phyloP scores from a whole-genome alignment of 2,888 invertebrate genomes.

The Epinotia bilunana region DNA sequence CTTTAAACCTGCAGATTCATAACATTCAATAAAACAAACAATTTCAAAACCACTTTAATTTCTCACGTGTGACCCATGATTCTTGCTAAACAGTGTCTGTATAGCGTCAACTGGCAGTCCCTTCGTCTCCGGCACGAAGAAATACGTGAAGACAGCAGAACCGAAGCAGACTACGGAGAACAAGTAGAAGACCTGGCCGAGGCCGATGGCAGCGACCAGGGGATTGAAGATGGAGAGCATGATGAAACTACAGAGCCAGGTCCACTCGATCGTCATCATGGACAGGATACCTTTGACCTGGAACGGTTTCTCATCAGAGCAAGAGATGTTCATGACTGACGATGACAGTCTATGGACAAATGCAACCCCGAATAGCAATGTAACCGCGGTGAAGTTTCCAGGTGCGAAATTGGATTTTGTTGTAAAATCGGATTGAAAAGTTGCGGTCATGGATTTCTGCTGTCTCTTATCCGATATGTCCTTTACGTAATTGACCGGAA shows the following conservation, averaged over 20 bases:
- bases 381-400: too few species aligned
- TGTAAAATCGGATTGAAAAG: too few species aligned
- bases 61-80: not conserved
- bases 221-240: slow-evolving; percentile 48
- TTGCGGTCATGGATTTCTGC: too few species aligned
- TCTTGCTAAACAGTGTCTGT: slow-evolving; percentile 11
- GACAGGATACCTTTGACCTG: slow-evolving; percentile 65
- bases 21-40: not conserved
- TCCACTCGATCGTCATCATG: slow-evolving; percentile 65
- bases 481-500: too few species aligned
- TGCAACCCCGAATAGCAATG: too few species aligned
- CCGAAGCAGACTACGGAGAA: slow-evolving; percentile 15
- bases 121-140: slow-evolving; percentile 19
- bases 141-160: not conserved
- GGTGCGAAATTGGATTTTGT: too few species aligned
- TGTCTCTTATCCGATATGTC: too few species aligned
- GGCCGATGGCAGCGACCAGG: not conserved
- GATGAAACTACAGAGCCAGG: slow-evolving; percentile 63
- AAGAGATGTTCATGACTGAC: too few species aligned
- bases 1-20: too few species aligned
- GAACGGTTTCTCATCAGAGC: slow-evolving; percentile 41
- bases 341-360: too few species aligned
- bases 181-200: slow-evolving; percentile 14
- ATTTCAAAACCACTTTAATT: not conserved
- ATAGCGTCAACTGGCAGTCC: slow-evolving; percentile 18